Percentiles rank a stretch among this genome's conserved stretches.
Evolutionary conservation across 2,888 invertebrate genomes (phyloP).

Genomic region (Tachystola acroxantha): DNA sequence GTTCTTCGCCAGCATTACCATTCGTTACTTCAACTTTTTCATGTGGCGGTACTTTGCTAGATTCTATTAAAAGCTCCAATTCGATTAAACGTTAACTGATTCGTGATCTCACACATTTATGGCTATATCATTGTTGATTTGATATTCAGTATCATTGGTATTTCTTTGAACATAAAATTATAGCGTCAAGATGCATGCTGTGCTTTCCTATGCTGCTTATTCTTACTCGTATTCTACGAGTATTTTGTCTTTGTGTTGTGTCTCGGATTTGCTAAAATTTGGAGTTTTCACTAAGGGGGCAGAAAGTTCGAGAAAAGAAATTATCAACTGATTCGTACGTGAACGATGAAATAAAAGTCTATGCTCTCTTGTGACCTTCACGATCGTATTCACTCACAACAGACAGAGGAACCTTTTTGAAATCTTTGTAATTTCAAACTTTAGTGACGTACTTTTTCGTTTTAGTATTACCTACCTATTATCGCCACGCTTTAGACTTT

Average conservation of each 20-base stretch:
- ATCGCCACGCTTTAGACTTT: conserved; percentile 39
- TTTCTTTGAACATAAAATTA: too few relatives aligned
- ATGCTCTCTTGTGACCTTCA: conserved; percentile 40
- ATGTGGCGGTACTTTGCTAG: not conserved
- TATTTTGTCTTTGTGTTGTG: not conserved
- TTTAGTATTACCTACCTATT: conserved; percentile 38
- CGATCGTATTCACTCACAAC: conserved; percentile 29
- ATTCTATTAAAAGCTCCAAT: not conserved
- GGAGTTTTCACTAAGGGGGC: not conserved
- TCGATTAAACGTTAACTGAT: too few relatives aligned
- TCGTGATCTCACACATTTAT: not conserved
- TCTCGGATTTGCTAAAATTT: too few relatives aligned
- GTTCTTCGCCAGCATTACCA: conserved; percentile 14
- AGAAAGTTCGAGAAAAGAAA: not conserved
- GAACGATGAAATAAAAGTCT: conserved; percentile 17
- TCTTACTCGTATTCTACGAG: too few relatives aligned
- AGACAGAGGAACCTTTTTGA: conserved; percentile 29
- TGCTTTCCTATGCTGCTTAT: too few relatives aligned
- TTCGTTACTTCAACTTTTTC: not conserved
- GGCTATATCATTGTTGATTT: too few relatives aligned
- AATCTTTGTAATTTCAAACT: conserved; percentile 19
- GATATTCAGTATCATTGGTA: too few relatives aligned
- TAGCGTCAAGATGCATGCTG: too few relatives aligned
- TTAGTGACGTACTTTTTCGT: conserved; percentile 23
- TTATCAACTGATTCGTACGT: conserved; percentile 10